Conservation (phyloP, 2,797 vertebrate genomes). For the Lepus townsendii region DNA sequence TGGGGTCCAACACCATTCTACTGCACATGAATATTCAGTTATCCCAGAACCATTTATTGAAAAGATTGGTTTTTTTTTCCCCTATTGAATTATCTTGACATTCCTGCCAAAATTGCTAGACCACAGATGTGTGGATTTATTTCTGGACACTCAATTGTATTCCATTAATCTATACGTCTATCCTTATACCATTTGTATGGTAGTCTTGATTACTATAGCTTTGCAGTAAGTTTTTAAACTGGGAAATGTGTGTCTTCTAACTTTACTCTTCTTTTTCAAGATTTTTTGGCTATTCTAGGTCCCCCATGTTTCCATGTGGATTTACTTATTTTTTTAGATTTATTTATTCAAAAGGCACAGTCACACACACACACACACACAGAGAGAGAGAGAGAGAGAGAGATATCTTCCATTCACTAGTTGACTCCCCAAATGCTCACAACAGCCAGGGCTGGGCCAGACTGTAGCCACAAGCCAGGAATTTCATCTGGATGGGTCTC, state of each 20-base stretch:
- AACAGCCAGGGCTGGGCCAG: too few relatives aligned
- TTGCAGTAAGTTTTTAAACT: slow-evolving; percentile 59
- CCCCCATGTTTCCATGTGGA: slow-evolving; percentile 33
- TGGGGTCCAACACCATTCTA: neutral
- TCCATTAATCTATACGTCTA: slow-evolving; percentile 23
- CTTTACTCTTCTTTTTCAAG: slow-evolving; percentile 41
- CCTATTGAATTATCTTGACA: slow-evolving; percentile 44
- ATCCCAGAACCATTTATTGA: neutral
- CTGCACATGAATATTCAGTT: slow-evolving; percentile 25
- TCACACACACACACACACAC: too few relatives aligned
- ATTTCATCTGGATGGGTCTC: too few relatives aligned
- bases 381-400: too few relatives aligned
- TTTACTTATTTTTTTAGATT: neutral
- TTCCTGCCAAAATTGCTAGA: slow-evolving; percentile 30
- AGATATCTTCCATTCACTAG: too few relatives aligned
- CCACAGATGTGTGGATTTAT: slow-evolving; percentile 45
- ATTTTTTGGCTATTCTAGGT: slow-evolving; percentile 35
- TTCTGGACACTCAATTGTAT: slow-evolving; percentile 18
- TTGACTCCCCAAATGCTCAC: too few relatives aligned
- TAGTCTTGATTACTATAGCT: slow-evolving; percentile 45
- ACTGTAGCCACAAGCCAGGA: too few relatives aligned
- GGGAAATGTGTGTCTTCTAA: slow-evolving; percentile 5
- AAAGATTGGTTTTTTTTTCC: slow-evolving; percentile 1
- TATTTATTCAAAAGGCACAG: too few relatives aligned
- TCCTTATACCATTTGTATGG: slow-evolving; percentile 38